Conservation (phyloP, 2,113 vertebrate species). For the Malurus cyaneus region DNA sequence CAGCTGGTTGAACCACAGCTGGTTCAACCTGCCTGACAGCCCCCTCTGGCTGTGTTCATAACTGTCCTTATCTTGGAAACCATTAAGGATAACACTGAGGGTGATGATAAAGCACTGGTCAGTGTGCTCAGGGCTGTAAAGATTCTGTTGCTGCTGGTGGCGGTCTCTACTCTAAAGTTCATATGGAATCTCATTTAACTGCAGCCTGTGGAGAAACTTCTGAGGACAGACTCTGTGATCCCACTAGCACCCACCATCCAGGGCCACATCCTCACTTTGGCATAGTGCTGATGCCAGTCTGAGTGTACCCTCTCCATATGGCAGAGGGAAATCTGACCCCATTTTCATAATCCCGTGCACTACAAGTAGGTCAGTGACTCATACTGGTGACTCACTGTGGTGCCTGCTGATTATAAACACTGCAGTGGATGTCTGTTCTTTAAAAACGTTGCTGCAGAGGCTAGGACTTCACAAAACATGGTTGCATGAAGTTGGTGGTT, state of each 20-base stretch:
- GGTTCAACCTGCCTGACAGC: background rate
- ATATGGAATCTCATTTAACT: background rate
- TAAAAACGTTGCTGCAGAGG: background rate
- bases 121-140: background rate
- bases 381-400: conserved; percentile 26
- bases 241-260: background rate
- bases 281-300: background rate
- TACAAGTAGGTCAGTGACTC: conserved; percentile 55
- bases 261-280: background rate
- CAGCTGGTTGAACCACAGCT: background rate
- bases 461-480: background rate
- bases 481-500: background rate
- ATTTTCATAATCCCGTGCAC: background rate
- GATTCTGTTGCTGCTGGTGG: background rate
- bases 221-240: background rate
- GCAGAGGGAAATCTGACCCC: background rate
- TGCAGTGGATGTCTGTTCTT: background rate
- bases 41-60: background rate
- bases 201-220: background rate
- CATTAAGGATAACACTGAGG: background rate
- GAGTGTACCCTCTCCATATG: background rate
- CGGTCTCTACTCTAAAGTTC: background rate
- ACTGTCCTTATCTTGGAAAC: background rate
- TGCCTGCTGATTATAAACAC: background rate
- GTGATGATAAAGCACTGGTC: background rate